These are phyloP conservation scores for Mixornis gularis DNA, from an alignment of 2,113 vertebrate genomes.

Conservation along the genomic window DNA sequence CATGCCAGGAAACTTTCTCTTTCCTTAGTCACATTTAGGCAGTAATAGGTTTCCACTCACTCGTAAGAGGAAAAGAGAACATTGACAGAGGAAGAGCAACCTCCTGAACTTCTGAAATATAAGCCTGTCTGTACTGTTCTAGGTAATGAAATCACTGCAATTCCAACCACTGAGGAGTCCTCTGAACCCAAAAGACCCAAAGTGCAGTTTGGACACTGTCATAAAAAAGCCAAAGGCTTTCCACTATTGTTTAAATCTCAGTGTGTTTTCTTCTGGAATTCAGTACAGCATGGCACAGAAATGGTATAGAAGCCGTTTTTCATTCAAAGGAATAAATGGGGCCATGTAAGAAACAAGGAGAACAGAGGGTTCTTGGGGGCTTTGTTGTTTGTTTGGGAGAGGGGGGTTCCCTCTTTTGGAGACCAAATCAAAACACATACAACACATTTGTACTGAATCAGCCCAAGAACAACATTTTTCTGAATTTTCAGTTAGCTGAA, in stretches of 20 bases:
- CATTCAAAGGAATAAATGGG: background rate
- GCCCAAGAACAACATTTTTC: background rate
- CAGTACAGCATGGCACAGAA: background rate
- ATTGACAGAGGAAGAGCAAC: background rate
- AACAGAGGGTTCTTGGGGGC: accelerated
- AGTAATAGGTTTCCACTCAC: background rate
- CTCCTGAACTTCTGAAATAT: background rate
- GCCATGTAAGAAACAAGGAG: background rate
- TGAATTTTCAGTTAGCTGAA: background rate
- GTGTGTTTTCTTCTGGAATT: background rate
- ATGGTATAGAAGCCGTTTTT: background rate
- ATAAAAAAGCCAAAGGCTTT: background rate
- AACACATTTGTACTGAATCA: background rate
- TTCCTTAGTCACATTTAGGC: background rate
- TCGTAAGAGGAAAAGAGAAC: background rate
- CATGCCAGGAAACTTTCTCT: background rate
- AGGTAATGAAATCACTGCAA: background rate
- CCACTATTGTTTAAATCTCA: background rate
- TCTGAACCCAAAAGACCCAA: background rate
- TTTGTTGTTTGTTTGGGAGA: background rate
- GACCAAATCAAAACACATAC: background rate
- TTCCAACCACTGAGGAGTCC: background rate
- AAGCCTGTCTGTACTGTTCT: background rate
- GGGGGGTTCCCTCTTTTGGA: background rate
- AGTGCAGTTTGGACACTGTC: background rate